Conservation (phyloP, 1,140 invertebrate genomes). For the Hyles vespertilio region DNA sequence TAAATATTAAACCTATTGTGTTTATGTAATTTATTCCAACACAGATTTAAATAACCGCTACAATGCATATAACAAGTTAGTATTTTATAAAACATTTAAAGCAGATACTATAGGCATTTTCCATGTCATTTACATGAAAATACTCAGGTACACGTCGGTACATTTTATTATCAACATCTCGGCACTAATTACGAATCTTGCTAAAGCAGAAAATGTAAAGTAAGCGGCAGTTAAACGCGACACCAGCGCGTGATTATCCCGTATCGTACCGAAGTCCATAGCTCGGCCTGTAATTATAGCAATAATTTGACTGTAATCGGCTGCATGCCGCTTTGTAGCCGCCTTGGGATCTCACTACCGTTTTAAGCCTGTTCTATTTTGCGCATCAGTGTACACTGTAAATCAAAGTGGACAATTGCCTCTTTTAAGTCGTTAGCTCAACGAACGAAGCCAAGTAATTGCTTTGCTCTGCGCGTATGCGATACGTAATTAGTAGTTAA, state of each 20-base stretch:
- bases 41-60: no score
- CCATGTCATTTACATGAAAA: no score
- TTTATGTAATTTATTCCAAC: no score
- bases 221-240: conserved; percentile 40
- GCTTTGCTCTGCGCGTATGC: not conserved
- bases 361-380: conserved; percentile 66
- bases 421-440: conserved; percentile 41
- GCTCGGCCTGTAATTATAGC: conserved; percentile 56
- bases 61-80: no score
- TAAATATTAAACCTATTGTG: no score
- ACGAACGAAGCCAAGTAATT: conserved; percentile 31
- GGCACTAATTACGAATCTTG: no score
- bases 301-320: conserved; percentile 71
- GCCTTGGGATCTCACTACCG: conserved; percentile 60
- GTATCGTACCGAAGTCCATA: conserved; percentile 36
- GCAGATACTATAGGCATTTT: no score
- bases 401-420: conserved; percentile 61
- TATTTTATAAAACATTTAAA: no score
- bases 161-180: no score
- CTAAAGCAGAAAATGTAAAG: conserved; percentile 11
- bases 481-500: not conserved
- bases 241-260: conserved; percentile 49
- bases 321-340: conserved; percentile 58
- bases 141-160: no score
- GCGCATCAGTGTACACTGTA: conserved; percentile 61